phyloP scores from a whole-genome alignment of 1,140 invertebrate species.

The Lepeophtheirus salmonis region DNA sequence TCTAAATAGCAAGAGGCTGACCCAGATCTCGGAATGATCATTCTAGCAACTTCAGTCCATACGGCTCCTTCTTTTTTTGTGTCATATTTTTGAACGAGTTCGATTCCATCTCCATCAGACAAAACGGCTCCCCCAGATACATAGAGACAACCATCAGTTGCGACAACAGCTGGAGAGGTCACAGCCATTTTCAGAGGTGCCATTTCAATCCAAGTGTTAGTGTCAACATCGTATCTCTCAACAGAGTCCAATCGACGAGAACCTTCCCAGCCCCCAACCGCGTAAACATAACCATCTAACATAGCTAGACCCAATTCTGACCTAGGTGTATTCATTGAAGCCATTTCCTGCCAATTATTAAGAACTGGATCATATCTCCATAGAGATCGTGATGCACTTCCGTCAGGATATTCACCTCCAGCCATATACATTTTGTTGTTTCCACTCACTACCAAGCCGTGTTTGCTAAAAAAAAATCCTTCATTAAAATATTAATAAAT shows the following conservation, averaged over 20 bases:
- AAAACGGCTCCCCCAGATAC: conserved; percentile 30
- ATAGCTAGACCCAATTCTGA: conserved; percentile 36
- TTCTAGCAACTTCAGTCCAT: conserved; percentile 36
- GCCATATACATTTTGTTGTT: conserved; percentile 36
- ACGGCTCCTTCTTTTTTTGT: conserved; percentile 28
- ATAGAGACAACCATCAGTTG: conserved; percentile 22
- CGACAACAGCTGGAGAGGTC: conserved; percentile 33
- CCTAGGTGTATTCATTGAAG: conserved; percentile 28
- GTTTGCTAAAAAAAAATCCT: conserved; percentile 30
- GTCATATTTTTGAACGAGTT: conserved; percentile 26
- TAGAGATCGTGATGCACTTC: conserved; percentile 31
- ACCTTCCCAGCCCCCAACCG: conserved; percentile 58
- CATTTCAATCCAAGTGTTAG: conserved; percentile 34
- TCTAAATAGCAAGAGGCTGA: conserved; percentile 33
- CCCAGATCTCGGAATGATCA: conserved; percentile 35
- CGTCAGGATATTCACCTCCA: conserved; percentile 39
- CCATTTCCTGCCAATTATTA: conserved; percentile 36
- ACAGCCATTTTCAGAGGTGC: conserved; percentile 30
- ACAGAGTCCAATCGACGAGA: conserved; percentile 55
- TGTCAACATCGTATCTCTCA: conserved; percentile 43
- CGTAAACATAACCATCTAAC: conserved; percentile 45
- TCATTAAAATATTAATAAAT: conserved; percentile 16
- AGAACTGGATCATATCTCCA: conserved; percentile 36
- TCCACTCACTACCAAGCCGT: conserved; percentile 35
- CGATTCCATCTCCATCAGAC: conserved; percentile 33